These are phyloP conservation scores for Polyergus mexicanus DNA, from an alignment of 1,140 invertebrate species.

Conservation along the genomic window DNA sequence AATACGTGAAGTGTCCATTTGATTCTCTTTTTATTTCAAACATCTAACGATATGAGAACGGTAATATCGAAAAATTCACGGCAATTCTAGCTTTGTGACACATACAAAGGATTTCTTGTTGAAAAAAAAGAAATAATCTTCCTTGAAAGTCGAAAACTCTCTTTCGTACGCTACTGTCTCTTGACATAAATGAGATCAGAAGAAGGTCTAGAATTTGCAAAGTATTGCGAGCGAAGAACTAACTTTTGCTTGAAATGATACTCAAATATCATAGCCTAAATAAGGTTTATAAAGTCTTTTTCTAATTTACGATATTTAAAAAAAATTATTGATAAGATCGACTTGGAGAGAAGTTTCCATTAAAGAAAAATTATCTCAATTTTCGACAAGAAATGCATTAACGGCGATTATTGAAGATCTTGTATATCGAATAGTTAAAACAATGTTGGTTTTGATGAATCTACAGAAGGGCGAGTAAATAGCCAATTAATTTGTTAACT, in stretches of 20 bases:
- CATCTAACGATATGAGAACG: background rate
- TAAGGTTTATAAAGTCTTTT: background rate
- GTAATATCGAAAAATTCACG: conserved; percentile 9
- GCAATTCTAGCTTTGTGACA: background rate
- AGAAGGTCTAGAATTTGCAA: no score
- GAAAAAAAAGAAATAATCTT: conserved; percentile 8
- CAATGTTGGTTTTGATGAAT: background rate
- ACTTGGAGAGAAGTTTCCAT: background rate
- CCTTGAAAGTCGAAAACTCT: conserved; percentile 19
- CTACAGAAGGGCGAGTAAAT: background rate
- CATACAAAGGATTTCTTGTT: background rate
- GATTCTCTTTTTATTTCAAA: conserved; percentile 25
- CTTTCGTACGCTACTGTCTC: background rate
- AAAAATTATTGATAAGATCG: background rate
- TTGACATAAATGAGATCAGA: background rate
- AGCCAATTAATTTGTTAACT: conserved; percentile 18
- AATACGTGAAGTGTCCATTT: background rate
- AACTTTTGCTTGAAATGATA: background rate
- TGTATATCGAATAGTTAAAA: background rate
- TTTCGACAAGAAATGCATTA: background rate
- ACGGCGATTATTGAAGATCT: background rate
- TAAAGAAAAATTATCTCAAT: background rate
- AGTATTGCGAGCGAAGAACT: background rate
- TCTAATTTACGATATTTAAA: background rate
- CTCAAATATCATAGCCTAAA: background rate